Evolutionary conservation across 2,888 invertebrate genomes (phyloP).

Genomic region (Linhomoeus sp.): DNA sequence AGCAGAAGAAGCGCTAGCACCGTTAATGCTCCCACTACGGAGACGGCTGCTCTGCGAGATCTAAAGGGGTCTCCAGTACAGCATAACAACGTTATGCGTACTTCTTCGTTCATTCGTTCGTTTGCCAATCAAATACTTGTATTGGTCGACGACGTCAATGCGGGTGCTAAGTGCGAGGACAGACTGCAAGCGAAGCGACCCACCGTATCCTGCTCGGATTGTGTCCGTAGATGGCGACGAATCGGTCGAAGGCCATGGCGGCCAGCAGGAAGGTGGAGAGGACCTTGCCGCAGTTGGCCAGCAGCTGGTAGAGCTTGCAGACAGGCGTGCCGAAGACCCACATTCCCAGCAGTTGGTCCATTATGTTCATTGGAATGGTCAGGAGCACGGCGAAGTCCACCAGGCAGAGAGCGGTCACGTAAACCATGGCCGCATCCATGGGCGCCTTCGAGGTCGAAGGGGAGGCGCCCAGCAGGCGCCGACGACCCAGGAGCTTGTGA

Average conservation of each 20-base stretch:
- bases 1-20: conserved; percentile 11
- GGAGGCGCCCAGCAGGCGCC: too few species aligned
- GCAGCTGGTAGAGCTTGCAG: conserved; percentile 24
- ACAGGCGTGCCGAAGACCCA: conserved; percentile 24
- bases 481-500: not conserved
- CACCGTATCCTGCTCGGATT: too few species aligned
- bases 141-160: too few species aligned
- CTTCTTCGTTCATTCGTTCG: too few species aligned
- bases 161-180: too few species aligned
- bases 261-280: conserved; percentile 13
- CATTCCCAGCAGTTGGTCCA: conserved; percentile 8
- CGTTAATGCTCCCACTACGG: conserved; percentile 8
- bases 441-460: not conserved
- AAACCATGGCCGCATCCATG: not conserved
- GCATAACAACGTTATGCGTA: too few species aligned
- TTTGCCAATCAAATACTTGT: too few species aligned
- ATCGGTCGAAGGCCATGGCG: conserved; percentile 15
- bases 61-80: too few species aligned
- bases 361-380: not conserved
- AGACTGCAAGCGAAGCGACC: too few species aligned
- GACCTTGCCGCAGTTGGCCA: conserved; percentile 21
- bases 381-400: conserved; percentile 1
- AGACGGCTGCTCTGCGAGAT: too few species aligned
- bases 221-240: conserved; percentile 63
- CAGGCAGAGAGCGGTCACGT: not conserved